A percentile compares a stretch with the other conserved stretches of the same genome.
Evolutionary conservation across 2,888 invertebrate species (phyloP).

Genomic region (Oscheius sp.): DNA sequence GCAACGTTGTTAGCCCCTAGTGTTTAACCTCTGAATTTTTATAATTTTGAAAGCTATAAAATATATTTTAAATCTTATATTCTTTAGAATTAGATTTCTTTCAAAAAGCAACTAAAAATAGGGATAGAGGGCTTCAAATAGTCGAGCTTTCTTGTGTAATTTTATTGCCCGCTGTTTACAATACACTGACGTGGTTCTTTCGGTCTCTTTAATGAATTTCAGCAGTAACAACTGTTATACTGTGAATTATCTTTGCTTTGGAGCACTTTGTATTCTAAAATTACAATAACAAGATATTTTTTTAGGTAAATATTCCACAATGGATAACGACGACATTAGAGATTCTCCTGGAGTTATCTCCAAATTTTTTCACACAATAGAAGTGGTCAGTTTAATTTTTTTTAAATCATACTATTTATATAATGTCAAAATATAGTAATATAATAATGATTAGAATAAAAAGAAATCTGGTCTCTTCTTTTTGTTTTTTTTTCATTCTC

Average conservation of each 20-base stretch:
- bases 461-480: neutral
- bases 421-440: too few relatives aligned
- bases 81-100: too few relatives aligned
- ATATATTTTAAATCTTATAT: too few relatives aligned
- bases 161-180: constrained; percentile 15
- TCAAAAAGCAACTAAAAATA: too few relatives aligned
- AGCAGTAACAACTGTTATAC: neutral
- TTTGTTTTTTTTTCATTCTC: too few relatives aligned
- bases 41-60: too few relatives aligned
- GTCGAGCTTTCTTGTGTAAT: neutral
- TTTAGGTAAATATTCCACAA: constrained; percentile 37
- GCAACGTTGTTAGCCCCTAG: too few relatives aligned
- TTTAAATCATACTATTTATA: too few relatives aligned
- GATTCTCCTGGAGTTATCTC: constrained; percentile 64
- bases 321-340: constrained; percentile 65
- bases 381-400: constrained; percentile 50
- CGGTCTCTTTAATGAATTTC: neutral
- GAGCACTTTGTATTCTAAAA: neutral
- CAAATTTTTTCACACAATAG: constrained; percentile 59
- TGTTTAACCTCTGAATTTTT: too few relatives aligned
- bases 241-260: neutral
- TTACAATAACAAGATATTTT: neutral
- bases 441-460: neutral
- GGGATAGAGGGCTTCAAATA: neutral
- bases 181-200: constrained; percentile 24